Conservation (phyloP, 2,888 invertebrate genomes). For the Agonopterix alstromeriana region DNA sequence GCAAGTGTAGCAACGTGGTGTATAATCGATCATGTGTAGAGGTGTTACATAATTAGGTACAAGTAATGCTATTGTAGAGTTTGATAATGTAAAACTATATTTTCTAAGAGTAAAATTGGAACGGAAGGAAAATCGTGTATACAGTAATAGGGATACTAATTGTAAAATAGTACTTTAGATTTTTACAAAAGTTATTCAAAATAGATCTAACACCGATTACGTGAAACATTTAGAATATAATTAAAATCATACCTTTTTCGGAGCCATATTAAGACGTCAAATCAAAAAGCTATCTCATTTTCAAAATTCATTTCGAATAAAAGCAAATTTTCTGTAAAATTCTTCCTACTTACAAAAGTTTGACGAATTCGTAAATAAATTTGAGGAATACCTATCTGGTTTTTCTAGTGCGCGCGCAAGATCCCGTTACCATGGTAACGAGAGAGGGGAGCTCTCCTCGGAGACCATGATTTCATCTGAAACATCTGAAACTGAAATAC, state of each 20-base stretch:
- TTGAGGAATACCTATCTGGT: slow-evolving; percentile 26
- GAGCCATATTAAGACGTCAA: slow-evolving; percentile 39
- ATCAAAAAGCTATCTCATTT: background rate
- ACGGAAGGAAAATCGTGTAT: too few species aligned
- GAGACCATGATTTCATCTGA: background rate
- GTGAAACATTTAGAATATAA: background rate
- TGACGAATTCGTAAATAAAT: slow-evolving; percentile 27
- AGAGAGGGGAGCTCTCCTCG: slow-evolving; percentile 16
- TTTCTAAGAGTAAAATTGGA: too few species aligned
- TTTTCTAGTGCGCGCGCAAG: slow-evolving; percentile 57
- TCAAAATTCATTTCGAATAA: background rate
- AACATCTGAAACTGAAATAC: background rate
- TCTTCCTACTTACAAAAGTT: slow-evolving; percentile 1
- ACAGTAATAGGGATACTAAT: too few species aligned
- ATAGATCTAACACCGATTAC: too few species aligned
- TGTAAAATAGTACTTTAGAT: too few species aligned
- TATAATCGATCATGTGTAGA: too few species aligned
- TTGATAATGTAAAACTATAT: too few species aligned
- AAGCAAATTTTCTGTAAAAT: background rate
- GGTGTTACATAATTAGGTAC: too few species aligned
- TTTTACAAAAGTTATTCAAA: too few species aligned
- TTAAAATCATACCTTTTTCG: slow-evolving; percentile 56
- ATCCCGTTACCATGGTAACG: slow-evolving; percentile 44
- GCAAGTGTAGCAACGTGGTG: too few species aligned
- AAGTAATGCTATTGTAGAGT: too few species aligned